A percentile compares a stretch with the other conserved stretches of the same genome.
Evolutionary conservation across 2,113 vertebrate species (phyloP).

Genomic region (Puffinus mauretanicus): DNA sequence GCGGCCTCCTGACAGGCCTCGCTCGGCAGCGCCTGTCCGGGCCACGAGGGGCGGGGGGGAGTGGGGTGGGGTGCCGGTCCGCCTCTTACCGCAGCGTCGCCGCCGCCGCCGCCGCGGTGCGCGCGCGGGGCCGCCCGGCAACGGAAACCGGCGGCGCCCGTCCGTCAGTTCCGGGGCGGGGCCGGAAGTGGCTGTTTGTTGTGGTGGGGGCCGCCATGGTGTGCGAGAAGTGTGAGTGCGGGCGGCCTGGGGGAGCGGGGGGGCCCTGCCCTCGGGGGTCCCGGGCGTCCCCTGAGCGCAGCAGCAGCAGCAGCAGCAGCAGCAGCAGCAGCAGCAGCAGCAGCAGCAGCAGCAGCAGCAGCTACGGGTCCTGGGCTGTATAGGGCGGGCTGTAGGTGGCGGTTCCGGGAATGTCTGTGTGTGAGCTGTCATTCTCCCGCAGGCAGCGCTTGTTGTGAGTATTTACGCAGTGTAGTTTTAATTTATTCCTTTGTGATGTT

Average conservation of each 20-base stretch:
- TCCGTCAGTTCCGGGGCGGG: not conserved
- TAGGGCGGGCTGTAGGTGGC: not conserved
- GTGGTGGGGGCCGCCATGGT: conserved; percentile 14
- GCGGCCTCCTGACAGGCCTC: not conserved
- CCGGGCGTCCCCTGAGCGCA: too few relatives aligned
- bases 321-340: too few relatives aligned
- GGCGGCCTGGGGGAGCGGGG: rapidly evolving
- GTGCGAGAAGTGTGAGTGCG: conserved; percentile 64
- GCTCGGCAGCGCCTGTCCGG: not conserved
- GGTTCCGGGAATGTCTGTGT: not conserved
- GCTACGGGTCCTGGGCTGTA: not conserved
- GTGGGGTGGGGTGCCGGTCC: rapidly evolving
- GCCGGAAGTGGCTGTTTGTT: not conserved
- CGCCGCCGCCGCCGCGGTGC: not conserved
- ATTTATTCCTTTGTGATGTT: not conserved
- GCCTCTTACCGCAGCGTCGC: not conserved
- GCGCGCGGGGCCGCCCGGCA: not conserved
- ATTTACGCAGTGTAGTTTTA: rapidly evolving
- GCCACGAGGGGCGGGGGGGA: too few relatives aligned
- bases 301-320: not conserved
- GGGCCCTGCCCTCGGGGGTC: rapidly evolving
- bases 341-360: not conserved
- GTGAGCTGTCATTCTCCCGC: not conserved
- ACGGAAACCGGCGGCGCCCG: not conserved
- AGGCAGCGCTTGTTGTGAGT: too few relatives aligned